Percentiles rank a stretch among this genome's conserved stretches.
These are phyloP conservation scores for Anolis apletophallus DNA, from an alignment of 2,797 vertebrate genomes.

Conservation along the genomic window DNA sequence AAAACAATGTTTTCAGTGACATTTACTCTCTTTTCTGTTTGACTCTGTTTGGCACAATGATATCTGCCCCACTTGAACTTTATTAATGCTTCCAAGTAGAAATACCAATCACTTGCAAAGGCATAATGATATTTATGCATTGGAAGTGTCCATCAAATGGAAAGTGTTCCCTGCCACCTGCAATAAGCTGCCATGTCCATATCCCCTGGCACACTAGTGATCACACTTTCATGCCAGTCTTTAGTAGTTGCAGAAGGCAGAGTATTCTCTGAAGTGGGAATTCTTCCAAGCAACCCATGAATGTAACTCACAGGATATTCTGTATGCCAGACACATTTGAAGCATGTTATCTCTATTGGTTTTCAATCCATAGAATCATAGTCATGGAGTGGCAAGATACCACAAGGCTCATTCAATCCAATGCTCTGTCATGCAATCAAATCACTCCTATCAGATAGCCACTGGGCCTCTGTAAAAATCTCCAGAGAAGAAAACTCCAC, in stretches of 20 bases:
- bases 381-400: too few species aligned
- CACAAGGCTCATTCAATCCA: too few species aligned
- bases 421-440: too few species aligned
- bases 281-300: not conserved
- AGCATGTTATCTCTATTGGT: not conserved
- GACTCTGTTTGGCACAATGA: slow-evolving; percentile 68
- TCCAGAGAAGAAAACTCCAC: too few species aligned
- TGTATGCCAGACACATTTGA: not conserved
- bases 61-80: slow-evolving; percentile 62
- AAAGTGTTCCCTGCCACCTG: not conserved
- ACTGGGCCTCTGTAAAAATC: too few species aligned
- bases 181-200: not conserved
- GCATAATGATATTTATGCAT: slow-evolving; percentile 64
- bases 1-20: slow-evolving; percentile 61
- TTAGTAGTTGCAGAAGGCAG: not conserved
- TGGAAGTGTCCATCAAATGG: not conserved
- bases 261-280: not conserved
- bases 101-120: slow-evolving; percentile 66
- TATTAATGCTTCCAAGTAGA: slow-evolving; percentile 65
- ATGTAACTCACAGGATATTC: not conserved
- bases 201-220: not conserved
- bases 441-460: too few species aligned
- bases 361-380: not conserved
- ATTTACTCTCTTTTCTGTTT: slow-evolving; percentile 70
- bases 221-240: not conserved